A percentile compares a stretch with the other conserved stretches of the same genome.
Conservation (phyloP, 2,888 invertebrate species). For the Gibbula magus region DNA sequence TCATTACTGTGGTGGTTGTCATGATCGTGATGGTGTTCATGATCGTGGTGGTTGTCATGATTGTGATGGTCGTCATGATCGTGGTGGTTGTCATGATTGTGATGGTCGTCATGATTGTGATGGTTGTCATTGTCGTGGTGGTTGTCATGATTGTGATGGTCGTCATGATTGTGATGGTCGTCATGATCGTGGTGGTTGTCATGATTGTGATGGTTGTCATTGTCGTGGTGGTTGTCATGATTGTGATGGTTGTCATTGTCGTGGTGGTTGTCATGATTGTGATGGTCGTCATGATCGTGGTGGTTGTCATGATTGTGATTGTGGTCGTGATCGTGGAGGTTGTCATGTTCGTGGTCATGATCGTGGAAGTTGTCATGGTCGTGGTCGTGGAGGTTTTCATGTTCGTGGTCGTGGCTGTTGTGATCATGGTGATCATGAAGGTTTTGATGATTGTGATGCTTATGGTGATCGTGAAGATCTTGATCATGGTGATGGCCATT, state of each 20-base stretch:
- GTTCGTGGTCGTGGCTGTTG: slow-evolving; percentile 18
- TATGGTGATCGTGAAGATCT: no score
- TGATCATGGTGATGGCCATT: not conserved
- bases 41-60: not conserved
- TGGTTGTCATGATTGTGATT: not conserved
- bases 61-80: not conserved
- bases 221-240: not conserved
- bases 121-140: slow-evolving; percentile 27
- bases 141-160: not conserved
- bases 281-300: not conserved
- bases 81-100: not conserved
- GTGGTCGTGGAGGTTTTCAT: slow-evolving; percentile 28
- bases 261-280: not conserved
- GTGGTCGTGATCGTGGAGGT: not conserved
- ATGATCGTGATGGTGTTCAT: not conserved
- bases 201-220: not conserved
- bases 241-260: not conserved
- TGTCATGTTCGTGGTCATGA: not conserved
- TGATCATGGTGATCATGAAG: not conserved
- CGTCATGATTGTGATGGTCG: not conserved
- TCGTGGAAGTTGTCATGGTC: slow-evolving; percentile 9
- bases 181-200: not conserved
- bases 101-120: not conserved
- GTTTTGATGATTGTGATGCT: not conserved
- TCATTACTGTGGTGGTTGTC: not conserved